Evolutionary conservation across 2,113 vertebrate species (phyloP), one percentile per base, ranked within the genome.

Genomic region (Murina feae): DNA sequence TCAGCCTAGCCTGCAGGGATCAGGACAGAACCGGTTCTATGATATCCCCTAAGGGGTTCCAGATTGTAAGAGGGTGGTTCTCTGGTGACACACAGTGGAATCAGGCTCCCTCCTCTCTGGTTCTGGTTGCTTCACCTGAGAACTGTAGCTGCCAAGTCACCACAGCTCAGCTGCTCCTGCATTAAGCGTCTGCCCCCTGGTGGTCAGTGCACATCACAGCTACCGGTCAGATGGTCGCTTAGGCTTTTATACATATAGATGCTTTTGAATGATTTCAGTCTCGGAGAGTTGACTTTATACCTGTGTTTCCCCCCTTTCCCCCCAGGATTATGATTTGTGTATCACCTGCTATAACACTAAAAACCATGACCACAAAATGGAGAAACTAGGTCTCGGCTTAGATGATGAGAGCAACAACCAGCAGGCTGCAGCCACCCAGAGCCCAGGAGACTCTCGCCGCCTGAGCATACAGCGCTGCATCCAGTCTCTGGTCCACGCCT

Each of bases 321-420:
- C 55, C 8, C 96, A 99, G 99, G 99, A 99, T 98, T 99, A 99
- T 6, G 99, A 99, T 96, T 98, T 99, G 97, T 99, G 99, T 97
- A 99, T 99, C 98, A 99, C 99, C 96, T 99, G 99, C 98, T 99
- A 99, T 97, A 99, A 99, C 98, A 98, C 98, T 97, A 99, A 99
- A 98, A 99, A 99, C 90, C 99, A 99, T 2, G 99, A 99, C 97
- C 99, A 99, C 98, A 99, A 99, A 98, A 99, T 99, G 99, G 99
- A 99, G 92, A 99, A 99, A 94, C 96, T 99, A 92, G 99, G 99
- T 35, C 99, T 99, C 0, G 99, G 99, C 42, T 97, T 99, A 71
- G 99, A 99, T 7, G 99, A 99, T 0, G 99, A 99, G 96, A 99
- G 99, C 98, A 99, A 98, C 98, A 99, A 98, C 98, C 98, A 99